Base-by-base conservation (phyloP, 2,113 vertebrate species). In the Telmatochromis brachygnathus region DNA sequence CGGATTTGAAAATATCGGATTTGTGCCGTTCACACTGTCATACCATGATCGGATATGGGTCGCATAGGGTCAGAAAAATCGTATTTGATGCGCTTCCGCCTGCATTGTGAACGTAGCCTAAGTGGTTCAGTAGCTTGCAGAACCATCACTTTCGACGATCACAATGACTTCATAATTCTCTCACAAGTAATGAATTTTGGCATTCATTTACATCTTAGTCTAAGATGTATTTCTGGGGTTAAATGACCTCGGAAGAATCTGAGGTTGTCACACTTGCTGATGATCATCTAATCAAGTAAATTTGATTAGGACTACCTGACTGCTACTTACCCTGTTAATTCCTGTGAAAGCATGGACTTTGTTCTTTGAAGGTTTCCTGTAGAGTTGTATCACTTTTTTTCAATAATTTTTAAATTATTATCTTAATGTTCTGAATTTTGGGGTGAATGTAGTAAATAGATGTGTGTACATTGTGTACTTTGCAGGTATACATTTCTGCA, bases 1-100 rank as follows among this genome's bases (percentile, higher is more conserved):
- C 0, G 42, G 42, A 42, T 3, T 42, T 3, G 39, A 42, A 45
- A 45, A 45, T 45, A 45, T 45, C 0, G 13, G 13, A 45, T 45
- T 45, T 45, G 42, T 6, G 13, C 42, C 42, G 3, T 45, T 45
- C 42, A 45, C 42, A 45, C 42, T 45, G 42, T 45, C 42, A 45
- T 1, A 45, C 42, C 42, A 45, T 45, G 13, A 45, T 45, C 42
- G 13, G 13, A 45, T 45, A 14, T 45, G 13, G 42, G 42, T 45
- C 13, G 3, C 42, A 45, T 45, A 45, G 13, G 42, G 42, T 45
- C 6, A 6, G 6, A 45, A 45, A 45, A 45, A 6, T 6, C 0
- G 1, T 0, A 45, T 45, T 45, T 45, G 42, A 45, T 45, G 42
- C 2, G 5, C 42, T 14, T 45, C 6, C 12, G 0, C 42, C 42